Evolutionary conservation across 2,888 invertebrate genomes (phyloP).

Genomic region (Athrips mouffetella): DNA sequence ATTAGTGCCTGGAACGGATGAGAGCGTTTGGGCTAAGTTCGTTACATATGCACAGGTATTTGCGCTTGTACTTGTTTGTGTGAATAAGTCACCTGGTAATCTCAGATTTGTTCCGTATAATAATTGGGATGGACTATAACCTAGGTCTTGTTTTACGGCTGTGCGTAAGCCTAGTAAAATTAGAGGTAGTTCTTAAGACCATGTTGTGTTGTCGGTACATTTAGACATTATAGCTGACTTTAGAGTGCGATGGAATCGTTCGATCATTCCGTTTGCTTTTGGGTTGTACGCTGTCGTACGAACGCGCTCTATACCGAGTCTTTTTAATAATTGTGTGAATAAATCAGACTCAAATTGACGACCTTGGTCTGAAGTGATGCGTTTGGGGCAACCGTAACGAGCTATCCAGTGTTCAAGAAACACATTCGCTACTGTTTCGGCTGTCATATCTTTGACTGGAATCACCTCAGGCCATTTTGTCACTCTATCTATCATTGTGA

Average conservation of each 20-base stretch:
- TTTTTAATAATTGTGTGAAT: not conserved
- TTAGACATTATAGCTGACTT: conserved; percentile 9
- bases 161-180: conserved; percentile 14
- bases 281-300: conserved; percentile 15
- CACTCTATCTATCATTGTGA: conserved; percentile 22
- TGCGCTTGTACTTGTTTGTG: not conserved
- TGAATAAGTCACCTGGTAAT: conserved; percentile 10
- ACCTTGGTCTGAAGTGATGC: conserved; percentile 18
- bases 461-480: conserved; percentile 23
- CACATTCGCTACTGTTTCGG: conserved; percentile 29
- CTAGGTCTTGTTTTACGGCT: conserved; percentile 1
- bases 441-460: conserved; percentile 23
- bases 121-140: not conserved
- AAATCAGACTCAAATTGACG: conserved; percentile 1
- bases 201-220: conserved; percentile 1
- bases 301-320: conserved; percentile 1
- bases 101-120: conserved; percentile 8
- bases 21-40: not conserved
- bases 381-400: conserved; percentile 20
- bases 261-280: conserved; percentile 16
- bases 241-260: not conserved
- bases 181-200: conserved; percentile 10
- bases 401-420: conserved; percentile 22
- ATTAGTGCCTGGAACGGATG: not conserved
- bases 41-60: not conserved